A percentile compares a stretch with the other conserved stretches of the same genome.
Evolutionary conservation across 2,888 invertebrate genomes (phyloP).

Genomic region (Oscheius sp.): DNA sequence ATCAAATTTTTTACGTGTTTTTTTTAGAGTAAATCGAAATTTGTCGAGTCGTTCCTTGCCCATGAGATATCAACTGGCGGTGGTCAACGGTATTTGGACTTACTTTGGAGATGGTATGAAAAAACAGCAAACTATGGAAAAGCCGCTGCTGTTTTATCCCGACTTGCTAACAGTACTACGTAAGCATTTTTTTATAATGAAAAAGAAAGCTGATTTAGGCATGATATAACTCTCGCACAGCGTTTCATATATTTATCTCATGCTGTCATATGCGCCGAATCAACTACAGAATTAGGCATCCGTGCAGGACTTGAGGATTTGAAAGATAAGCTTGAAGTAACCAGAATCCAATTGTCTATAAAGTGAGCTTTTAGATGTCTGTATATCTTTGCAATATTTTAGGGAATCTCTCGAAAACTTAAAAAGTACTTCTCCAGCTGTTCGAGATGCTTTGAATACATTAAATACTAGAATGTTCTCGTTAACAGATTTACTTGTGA

Average conservation of each 20-base stretch:
- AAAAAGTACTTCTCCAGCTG: background rate
- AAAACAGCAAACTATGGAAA: constrained; percentile 86
- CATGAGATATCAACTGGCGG: constrained; percentile 70
- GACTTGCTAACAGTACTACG: constrained; percentile 81
- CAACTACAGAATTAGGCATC: constrained; percentile 76
- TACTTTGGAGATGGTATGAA: constrained; percentile 92
- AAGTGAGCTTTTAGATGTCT: constrained; percentile 44
- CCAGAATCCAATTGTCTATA: constrained; percentile 79
- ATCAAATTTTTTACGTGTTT: background rate
- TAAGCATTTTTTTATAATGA: constrained; percentile 14
- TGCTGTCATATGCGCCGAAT: constrained; percentile 94
- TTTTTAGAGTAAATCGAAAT: constrained; percentile 77
- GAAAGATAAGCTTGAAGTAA: constrained; percentile 92
- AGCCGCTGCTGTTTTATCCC: constrained; percentile 89
- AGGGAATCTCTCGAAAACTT: constrained; percentile 19
- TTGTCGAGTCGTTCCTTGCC: constrained; percentile 83
- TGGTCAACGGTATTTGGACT: constrained; percentile 78
- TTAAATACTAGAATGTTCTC: constrained; percentile 48
- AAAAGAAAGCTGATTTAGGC: constrained; percentile 76
- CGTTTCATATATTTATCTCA: constrained; percentile 90
- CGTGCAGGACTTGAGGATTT: constrained; percentile 87
- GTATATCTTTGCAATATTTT: background rate
- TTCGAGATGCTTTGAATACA: constrained; percentile 38
- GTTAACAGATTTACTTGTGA: constrained; percentile 48
- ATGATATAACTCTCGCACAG: constrained; percentile 82